Evolutionary conservation across 92 coral and sea anemone genomes (phyloP), one percentile per base, ranked within the genome.

Genomic region (Phenganax marumi): DNA sequence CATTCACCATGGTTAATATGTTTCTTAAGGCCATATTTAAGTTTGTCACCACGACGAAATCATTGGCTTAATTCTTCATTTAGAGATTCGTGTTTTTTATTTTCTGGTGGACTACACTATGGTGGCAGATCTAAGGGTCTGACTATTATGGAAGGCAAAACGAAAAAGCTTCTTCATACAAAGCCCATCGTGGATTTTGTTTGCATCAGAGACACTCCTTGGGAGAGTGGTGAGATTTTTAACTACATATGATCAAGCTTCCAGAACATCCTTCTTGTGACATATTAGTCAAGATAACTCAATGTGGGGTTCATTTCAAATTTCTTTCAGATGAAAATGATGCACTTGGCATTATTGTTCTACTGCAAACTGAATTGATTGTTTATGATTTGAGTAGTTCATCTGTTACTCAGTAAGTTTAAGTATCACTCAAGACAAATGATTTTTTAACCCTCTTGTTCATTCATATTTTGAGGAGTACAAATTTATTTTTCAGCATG

Each of bases 91-190:
- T 55, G 93, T 19, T 77, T 92, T 48, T 13, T 95, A 54, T 95
- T 92, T 84, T 92, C 96, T 85, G 98, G 98, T 52, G 98, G 98
- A 25, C 90, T 93, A 2, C 86, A 78, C 10, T 86, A 84, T 66
- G 85, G 93, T 55, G 89, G 89, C 78, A 95, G 89, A 73, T 85
- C 90, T 60, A 95, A 89, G 84, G 97, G 97, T 1, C 74, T 95
- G 70, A 95, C 97, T 9, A 71, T 95, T 53, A 89, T 90, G 80
- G 97, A 95, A 55, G 98, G 98, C 18, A 87, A 87, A 26, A 86
- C 91, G 8, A 77, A 85, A 18, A 84, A 87, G 70, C 85, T 88
- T 13, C 81, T 91, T 23, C 85, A 83, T 68, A 86, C 94, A 10
- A 91, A 91, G 49, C 90, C 87, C 58, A 82, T 91, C 39, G 81